phyloP scores from a whole-genome alignment of 1,140 invertebrate species.

The Rhizoglyphus robini region DNA sequence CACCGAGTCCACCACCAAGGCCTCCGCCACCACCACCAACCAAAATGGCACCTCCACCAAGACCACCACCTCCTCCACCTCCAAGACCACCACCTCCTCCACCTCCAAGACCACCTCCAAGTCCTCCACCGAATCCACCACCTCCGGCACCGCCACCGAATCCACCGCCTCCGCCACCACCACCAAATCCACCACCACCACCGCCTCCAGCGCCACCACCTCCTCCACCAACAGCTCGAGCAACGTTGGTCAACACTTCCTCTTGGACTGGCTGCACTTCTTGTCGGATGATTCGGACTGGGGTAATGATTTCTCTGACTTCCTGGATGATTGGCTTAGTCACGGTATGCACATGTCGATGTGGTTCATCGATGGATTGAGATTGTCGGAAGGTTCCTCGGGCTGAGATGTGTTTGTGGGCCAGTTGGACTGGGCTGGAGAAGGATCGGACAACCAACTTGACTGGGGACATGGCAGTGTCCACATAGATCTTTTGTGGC shows the following conservation, averaged over 20 bases:
- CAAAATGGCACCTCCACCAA: neutral
- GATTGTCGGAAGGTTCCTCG: neutral
- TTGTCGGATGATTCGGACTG: slow-evolving; percentile 9
- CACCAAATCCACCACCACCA: neutral
- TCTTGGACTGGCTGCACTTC: slow-evolving; percentile 19
- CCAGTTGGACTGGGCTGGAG: neutral
- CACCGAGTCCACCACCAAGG: neutral
- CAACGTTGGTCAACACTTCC: slow-evolving; percentile 16
- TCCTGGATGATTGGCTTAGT: slow-evolving; percentile 18
- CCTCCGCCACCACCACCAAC: neutral
- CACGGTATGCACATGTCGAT: neutral
- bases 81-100: slow-evolving; percentile 6
- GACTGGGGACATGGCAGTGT: neutral
- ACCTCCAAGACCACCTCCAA: neutral
- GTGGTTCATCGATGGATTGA: slow-evolving; percentile 5
- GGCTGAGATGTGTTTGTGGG: neutral
- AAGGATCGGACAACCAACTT: neutral
- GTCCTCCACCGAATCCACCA: neutral
- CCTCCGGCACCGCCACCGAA: neutral
- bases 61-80: neutral
- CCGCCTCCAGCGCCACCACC: neutral
- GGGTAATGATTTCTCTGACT: slow-evolving; percentile 18
- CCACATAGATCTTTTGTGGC: neutral
- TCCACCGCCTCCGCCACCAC: neutral
- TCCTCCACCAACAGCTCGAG: neutral